Percentiles rank a stretch among this genome's conserved stretches.
Conservation (phyloP, 1,140 invertebrate species). For the Araneus ventricosus region DNA sequence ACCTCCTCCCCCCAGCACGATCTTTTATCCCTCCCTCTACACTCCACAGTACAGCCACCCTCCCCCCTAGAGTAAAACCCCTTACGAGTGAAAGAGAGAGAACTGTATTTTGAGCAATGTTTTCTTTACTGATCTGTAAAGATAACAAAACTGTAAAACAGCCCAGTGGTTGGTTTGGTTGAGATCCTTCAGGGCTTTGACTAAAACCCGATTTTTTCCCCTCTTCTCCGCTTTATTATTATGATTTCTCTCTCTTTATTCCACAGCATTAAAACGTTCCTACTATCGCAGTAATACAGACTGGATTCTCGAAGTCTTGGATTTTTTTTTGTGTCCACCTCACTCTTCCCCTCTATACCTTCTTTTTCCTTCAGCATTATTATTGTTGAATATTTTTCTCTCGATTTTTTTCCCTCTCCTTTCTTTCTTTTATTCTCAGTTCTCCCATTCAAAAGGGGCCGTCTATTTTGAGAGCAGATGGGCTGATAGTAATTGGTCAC, state of each 20-base stretch:
- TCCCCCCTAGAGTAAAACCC: slow-evolving; percentile 10
- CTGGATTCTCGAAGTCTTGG: slow-evolving; percentile 41
- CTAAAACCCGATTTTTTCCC: slow-evolving; percentile 66
- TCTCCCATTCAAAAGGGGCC: background rate
- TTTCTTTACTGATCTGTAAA: slow-evolving; percentile 75
- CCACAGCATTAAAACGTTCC: slow-evolving; percentile 59
- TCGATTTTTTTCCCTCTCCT: slow-evolving; percentile 36
- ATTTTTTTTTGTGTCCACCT: slow-evolving; percentile 44
- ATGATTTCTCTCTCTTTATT: slow-evolving; percentile 68
- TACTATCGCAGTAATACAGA: slow-evolving; percentile 71
- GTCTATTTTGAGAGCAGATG: slow-evolving; percentile 56
- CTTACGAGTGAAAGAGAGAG: slow-evolving; percentile 43
- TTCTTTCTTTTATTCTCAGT: background rate
- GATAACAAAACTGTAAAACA: slow-evolving; percentile 76
- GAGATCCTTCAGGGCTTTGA: slow-evolving; percentile 67
- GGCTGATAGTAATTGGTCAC: slow-evolving; percentile 30
- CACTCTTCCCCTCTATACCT: background rate
- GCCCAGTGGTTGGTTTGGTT: slow-evolving; percentile 64
- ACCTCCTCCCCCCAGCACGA: background rate
- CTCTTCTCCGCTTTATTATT: slow-evolving; percentile 59
- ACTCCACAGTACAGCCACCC: background rate
- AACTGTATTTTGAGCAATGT: slow-evolving; percentile 72
- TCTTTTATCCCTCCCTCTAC: background rate
- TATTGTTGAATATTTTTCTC: slow-evolving; percentile 49
- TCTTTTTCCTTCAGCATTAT: slow-evolving; percentile 39